phyloP scores from a whole-genome alignment of 2,888 invertebrate genomes.

The Folsomia candida region DNA sequence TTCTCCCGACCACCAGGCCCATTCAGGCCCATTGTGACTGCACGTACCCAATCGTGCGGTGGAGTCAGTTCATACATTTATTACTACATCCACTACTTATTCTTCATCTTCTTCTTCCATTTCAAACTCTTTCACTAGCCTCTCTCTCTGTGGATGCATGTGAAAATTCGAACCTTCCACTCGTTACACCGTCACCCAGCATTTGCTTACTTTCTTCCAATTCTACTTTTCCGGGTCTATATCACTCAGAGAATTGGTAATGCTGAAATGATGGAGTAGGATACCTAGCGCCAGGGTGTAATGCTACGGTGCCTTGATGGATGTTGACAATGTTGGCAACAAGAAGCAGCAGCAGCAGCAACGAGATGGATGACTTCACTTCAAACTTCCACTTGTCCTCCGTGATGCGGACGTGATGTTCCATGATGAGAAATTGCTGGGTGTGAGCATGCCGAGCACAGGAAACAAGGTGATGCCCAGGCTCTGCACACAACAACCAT shows the following conservation, averaged over 20 bases:
- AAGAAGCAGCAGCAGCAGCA: background rate
- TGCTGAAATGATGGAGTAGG: background rate
- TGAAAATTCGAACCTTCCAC: background rate
- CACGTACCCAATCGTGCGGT: background rate
- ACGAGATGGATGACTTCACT: constrained; percentile 1
- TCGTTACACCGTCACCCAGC: background rate
- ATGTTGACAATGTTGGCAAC: background rate
- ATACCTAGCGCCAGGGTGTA: background rate
- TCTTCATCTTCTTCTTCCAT: constrained; percentile 7
- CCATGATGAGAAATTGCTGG: background rate
- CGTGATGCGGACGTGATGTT: background rate
- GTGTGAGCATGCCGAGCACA: too few relatives aligned
- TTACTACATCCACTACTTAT: constrained; percentile 8
- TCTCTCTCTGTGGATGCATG: constrained; percentile 5
- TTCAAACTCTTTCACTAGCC: constrained; percentile 11
- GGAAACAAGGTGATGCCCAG: too few relatives aligned
- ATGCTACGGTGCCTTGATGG: background rate
- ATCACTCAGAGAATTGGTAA: background rate
- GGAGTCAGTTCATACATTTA: background rate
- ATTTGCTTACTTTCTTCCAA: background rate
- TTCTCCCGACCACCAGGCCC: background rate
- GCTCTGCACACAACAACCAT: too few relatives aligned
- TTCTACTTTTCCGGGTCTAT: background rate
- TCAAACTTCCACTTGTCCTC: background rate
- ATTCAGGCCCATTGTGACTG: constrained; percentile 14